A percentile compares a stretch with the other conserved stretches of the same genome.
phyloP scores from a whole-genome alignment of 2,113 vertebrate species.

The Falcunculus frontatus region DNA sequence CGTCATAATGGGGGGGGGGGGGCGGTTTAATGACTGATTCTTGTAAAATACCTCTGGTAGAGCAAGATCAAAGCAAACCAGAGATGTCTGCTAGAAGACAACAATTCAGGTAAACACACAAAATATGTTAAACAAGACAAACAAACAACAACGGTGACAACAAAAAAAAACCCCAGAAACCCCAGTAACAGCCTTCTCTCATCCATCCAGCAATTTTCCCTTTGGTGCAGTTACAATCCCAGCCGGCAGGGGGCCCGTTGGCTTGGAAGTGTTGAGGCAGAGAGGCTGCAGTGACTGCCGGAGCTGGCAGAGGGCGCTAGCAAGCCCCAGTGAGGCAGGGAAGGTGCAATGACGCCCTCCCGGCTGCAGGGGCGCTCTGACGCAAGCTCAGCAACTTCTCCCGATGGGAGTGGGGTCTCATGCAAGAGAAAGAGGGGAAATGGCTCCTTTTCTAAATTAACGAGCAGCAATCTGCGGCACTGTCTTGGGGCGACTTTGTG shows the following conservation, averaged over 20 bases:
- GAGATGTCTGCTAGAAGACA: not conserved
- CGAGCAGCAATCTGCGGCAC: not conserved
- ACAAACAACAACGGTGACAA: not conserved
- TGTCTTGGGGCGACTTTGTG: too few species aligned
- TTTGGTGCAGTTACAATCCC: not conserved
- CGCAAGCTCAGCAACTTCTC: not conserved
- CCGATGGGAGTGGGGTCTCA: too few species aligned
- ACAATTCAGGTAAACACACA: constrained; percentile 24
- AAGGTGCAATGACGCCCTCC: not conserved
- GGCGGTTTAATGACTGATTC: not conserved
- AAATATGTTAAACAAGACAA: not conserved
- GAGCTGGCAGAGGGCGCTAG: not conserved
- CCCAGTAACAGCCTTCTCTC: not conserved
- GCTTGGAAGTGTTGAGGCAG: not conserved
- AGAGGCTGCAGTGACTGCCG: not conserved
- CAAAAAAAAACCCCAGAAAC: not conserved
- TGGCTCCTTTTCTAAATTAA: not conserved
- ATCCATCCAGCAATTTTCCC: not conserved
- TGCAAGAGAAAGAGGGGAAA: too few species aligned
- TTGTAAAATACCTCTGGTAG: not conserved
- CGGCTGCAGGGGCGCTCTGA: not conserved
- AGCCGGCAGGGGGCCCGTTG: not conserved
- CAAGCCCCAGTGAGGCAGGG: not conserved
- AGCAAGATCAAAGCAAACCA: constrained; percentile 3
- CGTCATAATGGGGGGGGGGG: not conserved